A percentile compares a stretch with the other conserved stretches of the same genome.
These are phyloP conservation scores for Tetramorium simillimum DNA, from an alignment of 1,140 invertebrate species.

Conservation along the genomic window DNA sequence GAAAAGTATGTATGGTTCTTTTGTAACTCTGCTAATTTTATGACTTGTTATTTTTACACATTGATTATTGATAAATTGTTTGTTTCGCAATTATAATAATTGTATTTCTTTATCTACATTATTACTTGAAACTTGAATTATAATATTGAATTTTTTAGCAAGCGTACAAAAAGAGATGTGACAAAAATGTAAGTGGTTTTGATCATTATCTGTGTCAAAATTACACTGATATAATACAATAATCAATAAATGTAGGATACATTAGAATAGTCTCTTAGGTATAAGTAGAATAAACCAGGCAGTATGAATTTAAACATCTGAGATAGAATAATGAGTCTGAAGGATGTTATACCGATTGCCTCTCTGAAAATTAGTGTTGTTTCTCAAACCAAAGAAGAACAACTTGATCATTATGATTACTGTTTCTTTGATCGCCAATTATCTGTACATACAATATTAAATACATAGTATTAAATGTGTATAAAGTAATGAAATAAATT, in stretches of 20 bases:
- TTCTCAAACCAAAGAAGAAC: slow-evolving; percentile 43
- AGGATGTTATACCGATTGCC: not conserved
- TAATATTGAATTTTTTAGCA: not conserved
- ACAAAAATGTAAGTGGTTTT: not conserved
- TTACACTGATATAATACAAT: not conserved
- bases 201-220: not conserved
- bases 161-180: not conserved
- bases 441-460: not conserved
- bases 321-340: not conserved
- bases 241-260: not conserved
- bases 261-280: not conserved
- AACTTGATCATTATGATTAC: not conserved
- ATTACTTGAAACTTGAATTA: not conserved
- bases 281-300: not conserved
- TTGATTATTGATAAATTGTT: not conserved
- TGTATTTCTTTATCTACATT: not conserved
- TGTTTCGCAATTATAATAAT: not conserved
- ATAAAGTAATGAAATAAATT: slow-evolving; percentile 40
- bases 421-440: slow-evolving; percentile 9
- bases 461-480: not conserved
- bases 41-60: not conserved
- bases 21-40: not conserved
- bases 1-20: not conserved
- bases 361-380: not conserved
- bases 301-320: not conserved